Conservation (phyloP, 2,888 invertebrate genomes). For the Drosophila anceps region DNA sequence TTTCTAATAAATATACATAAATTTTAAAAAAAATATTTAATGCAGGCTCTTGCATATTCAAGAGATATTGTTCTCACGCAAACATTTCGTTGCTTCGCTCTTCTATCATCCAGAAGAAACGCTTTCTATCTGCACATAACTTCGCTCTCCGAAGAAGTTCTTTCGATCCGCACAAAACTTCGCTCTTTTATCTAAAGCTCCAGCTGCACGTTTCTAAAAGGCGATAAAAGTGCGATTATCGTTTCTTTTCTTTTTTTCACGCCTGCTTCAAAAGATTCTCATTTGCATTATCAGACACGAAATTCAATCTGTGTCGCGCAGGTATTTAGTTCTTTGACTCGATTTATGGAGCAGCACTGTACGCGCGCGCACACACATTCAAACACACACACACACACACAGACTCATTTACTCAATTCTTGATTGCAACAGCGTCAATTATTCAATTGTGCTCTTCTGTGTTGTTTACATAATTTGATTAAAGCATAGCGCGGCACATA, state of each 20-base stretch:
- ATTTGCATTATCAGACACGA: not conserved
- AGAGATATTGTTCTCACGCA: not conserved
- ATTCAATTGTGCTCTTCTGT: conserved; percentile 70
- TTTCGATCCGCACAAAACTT: not conserved
- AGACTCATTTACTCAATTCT: conserved; percentile 42
- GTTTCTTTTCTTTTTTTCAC: not conserved
- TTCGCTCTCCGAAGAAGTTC: not conserved
- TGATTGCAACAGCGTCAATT: conserved; percentile 63
- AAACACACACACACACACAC: not conserved
- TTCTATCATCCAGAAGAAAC: not conserved
- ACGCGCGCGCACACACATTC: too few relatives aligned
- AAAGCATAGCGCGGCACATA: conserved; percentile 67
- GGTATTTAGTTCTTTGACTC: conserved; percentile 19
- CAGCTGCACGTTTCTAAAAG: not conserved
- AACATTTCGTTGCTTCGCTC: not conserved
- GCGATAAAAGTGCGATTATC: not conserved
- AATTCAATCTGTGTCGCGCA: conserved; percentile 5
- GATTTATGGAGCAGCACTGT: conserved; percentile 17
- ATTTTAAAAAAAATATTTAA: too few relatives aligned
- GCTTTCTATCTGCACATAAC: not conserved
- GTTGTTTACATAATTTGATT: conserved; percentile 72
- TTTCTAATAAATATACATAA: too few relatives aligned
- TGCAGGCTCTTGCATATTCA: not conserved
- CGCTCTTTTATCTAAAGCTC: not conserved
- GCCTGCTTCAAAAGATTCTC: not conserved